Conservation (phyloP, 2,888 invertebrate species). For the Ichneumoninae sp. region DNA sequence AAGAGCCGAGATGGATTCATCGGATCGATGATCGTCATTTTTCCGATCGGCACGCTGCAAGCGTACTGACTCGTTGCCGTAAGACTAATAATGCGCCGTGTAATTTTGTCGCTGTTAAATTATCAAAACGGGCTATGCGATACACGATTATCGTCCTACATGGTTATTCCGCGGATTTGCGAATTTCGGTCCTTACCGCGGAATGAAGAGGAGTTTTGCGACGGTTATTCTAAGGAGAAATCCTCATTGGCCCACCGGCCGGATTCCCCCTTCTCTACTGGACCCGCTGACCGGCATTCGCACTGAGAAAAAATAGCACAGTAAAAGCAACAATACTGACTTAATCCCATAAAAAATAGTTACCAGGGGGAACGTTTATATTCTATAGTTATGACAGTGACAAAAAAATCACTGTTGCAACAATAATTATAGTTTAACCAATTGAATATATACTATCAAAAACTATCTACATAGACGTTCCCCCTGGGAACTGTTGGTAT, state of each 20-base stretch:
- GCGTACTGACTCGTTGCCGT: constrained; percentile 68
- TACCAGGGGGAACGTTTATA: too few species aligned
- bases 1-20: neutral
- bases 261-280: neutral
- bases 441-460: too few species aligned
- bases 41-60: constrained; percentile 26
- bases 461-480: too few species aligned
- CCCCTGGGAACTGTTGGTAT: too few species aligned
- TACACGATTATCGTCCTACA: constrained; percentile 51
- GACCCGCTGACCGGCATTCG: neutral
- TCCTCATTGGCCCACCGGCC: neutral
- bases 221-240: too few species aligned
- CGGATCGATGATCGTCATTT: constrained; percentile 16
- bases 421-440: too few species aligned
- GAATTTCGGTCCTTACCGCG: constrained; percentile 22
- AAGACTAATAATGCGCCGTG: constrained; percentile 76
- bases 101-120: constrained; percentile 75
- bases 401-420: too few species aligned
- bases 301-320: too few species aligned
- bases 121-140: constrained; percentile 59
- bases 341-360: too few species aligned
- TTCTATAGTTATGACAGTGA: too few species aligned
- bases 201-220: neutral
- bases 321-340: too few species aligned
- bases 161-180: constrained; percentile 18